Evolutionary conservation across 2,888 invertebrate genomes (phyloP), one percentile per base, ranked within the genome.

Genomic region (Erynnis tages): DNA sequence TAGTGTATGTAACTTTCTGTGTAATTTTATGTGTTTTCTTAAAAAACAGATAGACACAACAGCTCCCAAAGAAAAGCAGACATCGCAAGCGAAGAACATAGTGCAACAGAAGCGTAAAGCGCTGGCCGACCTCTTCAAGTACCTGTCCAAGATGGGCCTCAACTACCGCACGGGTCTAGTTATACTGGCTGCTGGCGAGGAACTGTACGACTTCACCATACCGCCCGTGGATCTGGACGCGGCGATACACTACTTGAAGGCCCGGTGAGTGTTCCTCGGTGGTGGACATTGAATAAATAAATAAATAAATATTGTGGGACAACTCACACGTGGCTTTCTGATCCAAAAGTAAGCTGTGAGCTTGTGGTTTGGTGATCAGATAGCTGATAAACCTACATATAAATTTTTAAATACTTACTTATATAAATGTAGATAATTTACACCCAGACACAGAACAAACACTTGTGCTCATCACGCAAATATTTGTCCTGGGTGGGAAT

Each of bases 21-120:
- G n/a, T n/a, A n/a, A n/a, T n/a, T n/a, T n/a, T n/a, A n/a, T n/a
- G n/a, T n/a, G n/a, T n/a, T n/a, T n/a, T n/a, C n/a, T n/a, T n/a
- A n/a, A n/a, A n/a, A n/a, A n/a, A 35, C 58, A 92, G 92, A 86
- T 93, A 6, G 92, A 93, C 58, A 68, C 84, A 37, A 75, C 89
- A 7, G 69, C 92, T 1, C 88, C 93, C 0, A 93, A 94, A 67
- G 90, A 91, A 0, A 95, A 95, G 66, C 96, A 96, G 73, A 93
- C 93, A 56, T 92, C 95, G 0, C 93, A 93, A 75, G 94, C 94
- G 0, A 96, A 96, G 70, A 93, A 93, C 72, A 94, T 96, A 44
- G 90, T 97, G 2, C 94, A 95, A 66, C 95, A 95, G 67, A 98
- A 97, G 76, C 93, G 95, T 21, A 94, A 96, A 81, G 94, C 95